Evolutionary conservation across 92 coral and sea anemone species (phyloP).

Genomic region (Porites cylindrica): DNA sequence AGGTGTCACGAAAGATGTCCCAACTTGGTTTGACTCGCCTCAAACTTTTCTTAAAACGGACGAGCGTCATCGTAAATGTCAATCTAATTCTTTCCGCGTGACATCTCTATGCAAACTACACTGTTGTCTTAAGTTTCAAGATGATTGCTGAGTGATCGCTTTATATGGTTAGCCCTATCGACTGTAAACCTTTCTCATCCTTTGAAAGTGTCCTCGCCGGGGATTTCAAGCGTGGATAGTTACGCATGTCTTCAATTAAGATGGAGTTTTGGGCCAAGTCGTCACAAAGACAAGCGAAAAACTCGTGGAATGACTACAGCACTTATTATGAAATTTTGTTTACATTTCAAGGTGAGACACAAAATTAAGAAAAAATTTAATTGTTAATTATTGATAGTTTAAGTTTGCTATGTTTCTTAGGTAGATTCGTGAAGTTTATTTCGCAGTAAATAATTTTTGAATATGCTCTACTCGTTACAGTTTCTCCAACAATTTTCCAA

Average conservation of each 20-base stretch:
- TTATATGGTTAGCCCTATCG: no score
- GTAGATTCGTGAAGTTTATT: no score
- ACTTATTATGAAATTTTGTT: background rate
- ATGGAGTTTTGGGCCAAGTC: background rate
- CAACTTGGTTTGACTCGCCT: background rate
- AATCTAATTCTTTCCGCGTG: slow-evolving; percentile 13
- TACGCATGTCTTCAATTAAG: no score
- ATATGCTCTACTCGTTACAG: no score
- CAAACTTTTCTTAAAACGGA: slow-evolving; percentile 5
- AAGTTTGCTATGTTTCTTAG: no score
- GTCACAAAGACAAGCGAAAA: background rate
- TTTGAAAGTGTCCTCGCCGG: no score
- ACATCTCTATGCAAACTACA: slow-evolving; percentile 7
- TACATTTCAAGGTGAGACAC: slow-evolving; percentile 23
- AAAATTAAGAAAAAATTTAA: no score
- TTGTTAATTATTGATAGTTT: no score
- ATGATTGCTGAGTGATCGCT: background rate
- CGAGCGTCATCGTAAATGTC: slow-evolving; percentile 11
- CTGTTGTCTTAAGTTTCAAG: slow-evolving; percentile 1
- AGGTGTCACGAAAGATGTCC: background rate
- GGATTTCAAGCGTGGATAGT: no score
- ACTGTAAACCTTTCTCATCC: no score
- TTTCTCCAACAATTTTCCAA: no score
- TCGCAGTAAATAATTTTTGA: no score
- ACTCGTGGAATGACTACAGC: background rate